phyloP scores from a whole-genome alignment of 2,113 vertebrate species.

The Entosphenus tridentatus region DNA sequence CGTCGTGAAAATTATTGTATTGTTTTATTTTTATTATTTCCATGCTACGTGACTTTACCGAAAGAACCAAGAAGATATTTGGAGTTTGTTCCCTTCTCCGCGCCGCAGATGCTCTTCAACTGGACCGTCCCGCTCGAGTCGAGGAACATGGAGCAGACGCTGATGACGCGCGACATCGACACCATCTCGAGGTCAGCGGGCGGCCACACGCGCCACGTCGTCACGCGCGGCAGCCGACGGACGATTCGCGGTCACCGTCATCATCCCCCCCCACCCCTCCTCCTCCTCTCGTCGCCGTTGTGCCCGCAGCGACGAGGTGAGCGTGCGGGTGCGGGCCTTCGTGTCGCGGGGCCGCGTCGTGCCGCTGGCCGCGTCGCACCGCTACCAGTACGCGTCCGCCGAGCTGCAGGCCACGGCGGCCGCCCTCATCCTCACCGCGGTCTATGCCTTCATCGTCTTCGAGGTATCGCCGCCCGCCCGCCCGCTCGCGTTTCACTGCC shows the following conservation, averaged over 20 bases:
- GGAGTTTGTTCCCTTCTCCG: not conserved
- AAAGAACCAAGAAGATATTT: too few relatives aligned
- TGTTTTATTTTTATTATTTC: too few relatives aligned
- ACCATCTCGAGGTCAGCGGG: slow-evolving; percentile 50
- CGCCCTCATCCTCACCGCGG: slow-evolving; percentile 50
- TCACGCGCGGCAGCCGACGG: too few relatives aligned
- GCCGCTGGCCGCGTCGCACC: slow-evolving; percentile 56
- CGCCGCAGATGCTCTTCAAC: slow-evolving; percentile 52
- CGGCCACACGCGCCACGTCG: too few relatives aligned
- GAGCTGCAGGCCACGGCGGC: slow-evolving; percentile 69
- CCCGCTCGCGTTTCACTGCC: too few relatives aligned
- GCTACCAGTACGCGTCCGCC: slow-evolving; percentile 41
- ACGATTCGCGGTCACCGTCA: not conserved
- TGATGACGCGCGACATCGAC: slow-evolving; percentile 48
- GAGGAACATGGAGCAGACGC: slow-evolving; percentile 34
- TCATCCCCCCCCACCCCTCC: not conserved
- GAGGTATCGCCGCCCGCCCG: slow-evolving; percentile 48
- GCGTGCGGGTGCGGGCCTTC: slow-evolving; percentile 43
- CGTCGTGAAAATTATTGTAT: too few relatives aligned
- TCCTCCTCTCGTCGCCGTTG: not conserved
- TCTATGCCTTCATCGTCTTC: slow-evolving; percentile 75
- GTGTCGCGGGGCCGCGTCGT: slow-evolving; percentile 34
- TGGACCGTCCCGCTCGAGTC: slow-evolving; percentile 60
- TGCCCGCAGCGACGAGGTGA: slow-evolving; percentile 32
- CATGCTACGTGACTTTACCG: too few relatives aligned